A percentile compares a stretch with the other conserved stretches of the same genome.
phyloP scores from a whole-genome alignment of 1,140 invertebrate species.

The Idris sp. region DNA sequence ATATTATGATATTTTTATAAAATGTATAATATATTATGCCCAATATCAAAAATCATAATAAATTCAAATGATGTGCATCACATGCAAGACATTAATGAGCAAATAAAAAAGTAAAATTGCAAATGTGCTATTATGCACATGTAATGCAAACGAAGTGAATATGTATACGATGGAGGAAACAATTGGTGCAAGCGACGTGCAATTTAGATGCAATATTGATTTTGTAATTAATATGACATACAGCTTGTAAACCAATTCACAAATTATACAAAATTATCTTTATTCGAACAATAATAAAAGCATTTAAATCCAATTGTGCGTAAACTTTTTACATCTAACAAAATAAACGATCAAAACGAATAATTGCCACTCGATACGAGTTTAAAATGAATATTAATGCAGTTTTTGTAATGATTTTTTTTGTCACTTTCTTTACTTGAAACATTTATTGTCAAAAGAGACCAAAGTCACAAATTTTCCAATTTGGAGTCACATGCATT shows the following conservation, averaged over 20 bases:
- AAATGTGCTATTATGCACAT: slow-evolving; percentile 16
- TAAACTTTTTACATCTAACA: no score
- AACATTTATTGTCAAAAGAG: no score
- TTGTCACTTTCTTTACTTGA: no score
- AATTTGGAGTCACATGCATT: no score
- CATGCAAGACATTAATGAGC: slow-evolving; percentile 15
- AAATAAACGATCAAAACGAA: no score
- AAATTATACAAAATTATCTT: slow-evolving; percentile 12
- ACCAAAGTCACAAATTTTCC: no score
- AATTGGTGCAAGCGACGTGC: slow-evolving; percentile 19
- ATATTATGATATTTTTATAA: no score
- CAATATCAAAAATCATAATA: no score
- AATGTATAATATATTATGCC: no score
- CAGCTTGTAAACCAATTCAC: slow-evolving; percentile 15
- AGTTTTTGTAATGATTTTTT: no score
- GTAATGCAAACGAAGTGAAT: slow-evolving; percentile 3
- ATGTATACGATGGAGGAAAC: slow-evolving; percentile 13
- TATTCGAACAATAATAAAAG: not conserved
- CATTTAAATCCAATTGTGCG: not conserved
- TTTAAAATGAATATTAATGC: no score
- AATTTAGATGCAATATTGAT: slow-evolving; percentile 30
- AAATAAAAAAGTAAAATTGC: slow-evolving; percentile 18
- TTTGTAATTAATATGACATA: slow-evolving; percentile 36
- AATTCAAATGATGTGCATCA: not conserved
- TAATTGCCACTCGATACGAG: no score